These are phyloP conservation scores for Corythoichthys haematopterus DNA, from an alignment of 2,113 vertebrate genomes.

Conservation along the genomic window DNA sequence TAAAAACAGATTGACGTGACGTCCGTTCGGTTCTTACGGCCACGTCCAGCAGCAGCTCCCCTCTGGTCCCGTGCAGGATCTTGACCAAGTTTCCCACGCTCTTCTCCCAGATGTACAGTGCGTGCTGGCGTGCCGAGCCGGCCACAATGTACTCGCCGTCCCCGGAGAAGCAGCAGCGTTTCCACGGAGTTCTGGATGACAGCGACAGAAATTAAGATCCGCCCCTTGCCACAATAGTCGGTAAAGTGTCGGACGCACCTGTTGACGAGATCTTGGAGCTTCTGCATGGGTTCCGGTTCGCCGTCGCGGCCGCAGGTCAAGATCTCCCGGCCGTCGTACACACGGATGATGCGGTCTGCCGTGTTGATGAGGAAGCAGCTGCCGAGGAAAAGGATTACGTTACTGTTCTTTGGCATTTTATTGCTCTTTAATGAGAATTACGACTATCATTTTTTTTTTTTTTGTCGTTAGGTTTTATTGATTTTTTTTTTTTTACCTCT, in stretches of 20 bases:
- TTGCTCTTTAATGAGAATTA: too few relatives aligned
- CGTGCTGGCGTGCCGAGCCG: conserved; percentile 91
- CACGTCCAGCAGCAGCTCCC: conserved; percentile 91
- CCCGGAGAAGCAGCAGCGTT: conserved; percentile 97
- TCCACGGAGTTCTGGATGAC: conserved; percentile 88
- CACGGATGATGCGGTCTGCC: conserved; percentile 92
- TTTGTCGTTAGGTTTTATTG: too few relatives aligned
- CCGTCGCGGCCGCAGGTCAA: conserved; percentile 94
- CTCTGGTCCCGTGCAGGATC: conserved; percentile 92
- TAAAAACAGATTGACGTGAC: background rate
- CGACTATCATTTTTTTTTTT: too few relatives aligned
- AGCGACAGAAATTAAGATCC: background rate
- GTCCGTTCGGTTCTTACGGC: conserved; percentile 75
- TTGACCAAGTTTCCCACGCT: conserved; percentile 98
- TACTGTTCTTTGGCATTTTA: background rate
- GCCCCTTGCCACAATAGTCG: background rate
- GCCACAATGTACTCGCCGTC: conserved; percentile 97
- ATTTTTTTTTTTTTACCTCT: too few relatives aligned
- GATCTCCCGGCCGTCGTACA: conserved; percentile 94
- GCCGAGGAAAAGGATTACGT: background rate
- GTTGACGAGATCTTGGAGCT: conserved; percentile 95
- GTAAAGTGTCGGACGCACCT: conserved; percentile 65
- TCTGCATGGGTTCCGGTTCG: conserved; percentile 97
- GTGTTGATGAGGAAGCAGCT: conserved; percentile 99
- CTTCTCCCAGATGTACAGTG: conserved; percentile 98